Evolutionary conservation across 2,888 invertebrate genomes (phyloP), one percentile per base, ranked within the genome.

Genomic region (Drosophila austrosaltans): DNA sequence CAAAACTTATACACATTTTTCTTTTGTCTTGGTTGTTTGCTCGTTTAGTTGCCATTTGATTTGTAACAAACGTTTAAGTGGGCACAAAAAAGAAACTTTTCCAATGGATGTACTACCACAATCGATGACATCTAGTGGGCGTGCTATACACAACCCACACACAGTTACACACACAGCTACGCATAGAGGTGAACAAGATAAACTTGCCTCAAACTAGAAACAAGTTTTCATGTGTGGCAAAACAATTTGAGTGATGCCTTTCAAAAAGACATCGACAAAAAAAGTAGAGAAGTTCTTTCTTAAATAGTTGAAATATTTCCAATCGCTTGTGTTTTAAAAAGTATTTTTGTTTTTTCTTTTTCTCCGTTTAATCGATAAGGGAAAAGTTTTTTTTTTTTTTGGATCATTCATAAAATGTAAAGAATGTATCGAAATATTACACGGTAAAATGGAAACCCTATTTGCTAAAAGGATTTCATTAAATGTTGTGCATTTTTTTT

Each of bases 21-120:
- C 30, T 56, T n/a, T 10, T 22, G 7, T 28, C 44, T 57, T 48
- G 36, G 42, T 42, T 42, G 16, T 39, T 63, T 59, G 68, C 63
- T 75, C 73, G 74, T 70, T 72, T 69, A 69, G 76, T 48, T 76
- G 72, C 53, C 76, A 72, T 73, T 83, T 78, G 76, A 86, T 76
- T 78, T 78, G 81, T 69, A 69, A 69, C 77, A 70, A 66, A 63
- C 66, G 61, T 79, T 71, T 53, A 82, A 78, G 83, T 76, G 79
- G 62, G 59, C 66, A 59, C 48, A 64, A 57, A 58, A 64, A 57
- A 58, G 57, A 70, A 84, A 86, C 76, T 81, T 86, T 83, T 76
- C 63, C 78, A 81, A 85, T 85, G 36, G 48, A 77, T 73, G 69
- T 36, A 64, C 36, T 39, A 22, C 57, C 7, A 48, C 64, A 44